Base-by-base conservation (phyloP, 2,113 vertebrate genomes). In the Andinoacara biseriatus region DNA sequence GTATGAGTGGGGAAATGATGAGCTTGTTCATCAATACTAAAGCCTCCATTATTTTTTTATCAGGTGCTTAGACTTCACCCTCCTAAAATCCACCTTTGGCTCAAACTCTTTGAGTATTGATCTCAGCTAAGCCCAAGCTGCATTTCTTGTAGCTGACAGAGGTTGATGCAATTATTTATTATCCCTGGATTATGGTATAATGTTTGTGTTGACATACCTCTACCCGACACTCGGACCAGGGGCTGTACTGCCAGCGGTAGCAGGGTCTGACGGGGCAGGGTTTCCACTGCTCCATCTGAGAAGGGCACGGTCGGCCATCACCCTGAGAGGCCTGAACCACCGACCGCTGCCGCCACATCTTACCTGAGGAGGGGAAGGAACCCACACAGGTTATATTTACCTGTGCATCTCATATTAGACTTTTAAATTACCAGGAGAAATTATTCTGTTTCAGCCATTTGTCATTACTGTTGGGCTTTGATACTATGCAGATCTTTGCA, bases 211-310 rank as follows among this genome's bases (percentile, higher is more conserved):
- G 35, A 81, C 78, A 2, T 62, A 99, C 98, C 97, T 99, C 97
- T 31, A 99, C 97, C 86, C 95, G 95, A 90, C 98, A 99, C n/a
- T 96, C 94, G 22, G 97, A 97, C 98, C 98, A 99, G 58, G 93
- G 90, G 84, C 97, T 95, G 24, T 99, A 99, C 38, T 97, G 96
- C 98, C 98, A 99, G 31, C 90, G 95, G 92, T 99, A 99, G 85
- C 98, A 99, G 58, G 98, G 98, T 10, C 97, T 96, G 65, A 99
- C 97, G 1, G 97, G 97, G 62, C 98, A 99, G 14, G 98, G 97
- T 85, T 99, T 99, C 95, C 96, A 97, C 90, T 99, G 98, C 81
- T 98, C 96, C 96, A 97, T 95, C 93, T 97, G 96, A 26, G 94
- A 76, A 3, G 97, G 94, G 83, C 98, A 99, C 7, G 98, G 98